Percentiles rank a stretch among this genome's conserved stretches.
Conservation (phyloP, 2,888 invertebrate genomes). For the Thysanoteuthis rhombus region DNA sequence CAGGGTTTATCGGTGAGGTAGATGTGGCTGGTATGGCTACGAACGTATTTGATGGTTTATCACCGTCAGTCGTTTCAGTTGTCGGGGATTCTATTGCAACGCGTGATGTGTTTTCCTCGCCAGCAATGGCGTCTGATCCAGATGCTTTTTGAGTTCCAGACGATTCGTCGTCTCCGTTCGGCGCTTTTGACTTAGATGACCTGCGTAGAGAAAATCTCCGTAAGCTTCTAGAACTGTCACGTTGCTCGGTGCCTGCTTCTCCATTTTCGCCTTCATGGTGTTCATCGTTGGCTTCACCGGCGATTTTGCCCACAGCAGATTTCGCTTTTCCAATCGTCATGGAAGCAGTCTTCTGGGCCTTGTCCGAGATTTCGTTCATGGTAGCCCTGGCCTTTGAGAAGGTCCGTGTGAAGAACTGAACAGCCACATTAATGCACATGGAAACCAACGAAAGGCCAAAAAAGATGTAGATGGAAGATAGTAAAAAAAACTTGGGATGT, state of each 20-base stretch:
- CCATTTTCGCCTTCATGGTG: background rate
- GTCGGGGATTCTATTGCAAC: background rate
- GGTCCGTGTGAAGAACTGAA: constrained; percentile 54
- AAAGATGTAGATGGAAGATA: constrained; percentile 90
- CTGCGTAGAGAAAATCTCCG: background rate
- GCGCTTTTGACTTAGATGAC: background rate
- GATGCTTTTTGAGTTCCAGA: too few species aligned
- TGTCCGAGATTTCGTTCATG: constrained; percentile 44
- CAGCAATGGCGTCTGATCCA: background rate
- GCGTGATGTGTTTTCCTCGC: background rate
- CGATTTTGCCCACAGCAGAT: constrained; percentile 30
- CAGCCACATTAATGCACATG: constrained; percentile 95
- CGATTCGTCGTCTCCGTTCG: background rate
- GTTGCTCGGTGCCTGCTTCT: background rate
- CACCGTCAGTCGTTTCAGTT: background rate
- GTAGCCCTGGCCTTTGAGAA: constrained; percentile 51
- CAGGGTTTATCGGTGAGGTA: background rate
- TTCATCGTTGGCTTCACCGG: background rate
- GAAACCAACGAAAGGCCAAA: constrained; percentile 94
- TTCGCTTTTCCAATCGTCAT: constrained; percentile 40
- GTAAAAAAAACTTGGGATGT: constrained; percentile 88
- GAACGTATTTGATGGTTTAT: background rate
- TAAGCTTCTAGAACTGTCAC: background rate
- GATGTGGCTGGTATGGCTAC: background rate
- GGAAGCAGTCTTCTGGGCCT: constrained; percentile 38